Conservation (phyloP, 2,113 vertebrate genomes). For the Manacus vitellinus region DNA sequence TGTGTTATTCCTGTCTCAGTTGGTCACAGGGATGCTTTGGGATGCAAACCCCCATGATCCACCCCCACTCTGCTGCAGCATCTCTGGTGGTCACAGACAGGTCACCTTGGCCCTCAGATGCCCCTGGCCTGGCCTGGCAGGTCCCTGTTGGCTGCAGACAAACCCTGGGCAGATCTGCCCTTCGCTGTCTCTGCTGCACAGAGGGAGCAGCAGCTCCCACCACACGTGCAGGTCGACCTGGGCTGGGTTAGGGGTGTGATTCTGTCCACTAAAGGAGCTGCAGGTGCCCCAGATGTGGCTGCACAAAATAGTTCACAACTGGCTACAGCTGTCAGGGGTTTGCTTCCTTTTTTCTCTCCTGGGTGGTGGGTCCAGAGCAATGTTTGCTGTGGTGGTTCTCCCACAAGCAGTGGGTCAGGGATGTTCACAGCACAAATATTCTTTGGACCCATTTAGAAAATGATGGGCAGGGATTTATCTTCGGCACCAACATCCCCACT, state of each 20-base stretch:
- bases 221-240: rapidly evolving
- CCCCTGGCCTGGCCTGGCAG: background rate
- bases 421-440: background rate
- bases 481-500: background rate
- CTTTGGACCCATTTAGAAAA: background rate
- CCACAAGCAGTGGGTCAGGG: background rate
- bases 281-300: rapidly evolving
- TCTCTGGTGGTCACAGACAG: background rate
- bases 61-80: background rate
- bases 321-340: background rate
- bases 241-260: rapidly evolving
- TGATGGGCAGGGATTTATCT: background rate
- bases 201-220: background rate
- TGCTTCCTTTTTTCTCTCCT: background rate
- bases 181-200: background rate
- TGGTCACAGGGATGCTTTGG: background rate
- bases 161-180: background rate
- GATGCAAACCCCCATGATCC: background rate
- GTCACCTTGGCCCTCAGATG: background rate
- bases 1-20: rapidly evolving
- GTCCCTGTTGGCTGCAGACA: rapidly evolving
- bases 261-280: background rate
- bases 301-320: rapidly evolving
- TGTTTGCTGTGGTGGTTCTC: background rate
- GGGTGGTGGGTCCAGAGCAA: background rate